These are phyloP conservation scores for Catonia carolina DNA, from an alignment of 2,888 invertebrate species.

Conservation along the genomic window DNA sequence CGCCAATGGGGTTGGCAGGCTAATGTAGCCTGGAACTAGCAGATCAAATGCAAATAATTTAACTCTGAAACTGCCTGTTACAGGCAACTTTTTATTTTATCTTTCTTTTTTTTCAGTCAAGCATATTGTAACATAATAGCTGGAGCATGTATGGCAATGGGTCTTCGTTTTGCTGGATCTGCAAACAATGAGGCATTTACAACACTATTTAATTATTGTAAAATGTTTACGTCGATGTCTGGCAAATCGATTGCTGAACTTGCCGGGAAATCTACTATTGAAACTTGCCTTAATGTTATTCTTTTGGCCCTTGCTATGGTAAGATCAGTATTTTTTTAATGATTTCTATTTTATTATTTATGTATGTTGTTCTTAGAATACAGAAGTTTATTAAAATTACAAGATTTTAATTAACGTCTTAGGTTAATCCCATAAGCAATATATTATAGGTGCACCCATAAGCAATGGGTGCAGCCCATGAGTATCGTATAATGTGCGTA, in stretches of 20 bases:
- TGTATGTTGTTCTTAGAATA: too few species aligned
- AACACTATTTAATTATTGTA: conserved; percentile 66
- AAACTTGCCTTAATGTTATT: conserved; percentile 79
- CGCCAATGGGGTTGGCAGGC: too few species aligned
- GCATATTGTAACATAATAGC: conserved; percentile 94
- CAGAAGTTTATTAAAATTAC: too few species aligned
- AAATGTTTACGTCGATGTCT: conserved; percentile 59
- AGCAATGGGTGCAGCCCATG: too few species aligned
- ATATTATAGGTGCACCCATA: too few species aligned
- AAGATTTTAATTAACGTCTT: too few species aligned
- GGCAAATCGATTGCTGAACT: conserved; percentile 72
- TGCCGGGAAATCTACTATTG: conserved; percentile 84
- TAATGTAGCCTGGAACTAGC: too few species aligned
- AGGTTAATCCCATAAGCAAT: too few species aligned
- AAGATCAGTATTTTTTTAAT: background rate
- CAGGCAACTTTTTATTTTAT: too few species aligned
- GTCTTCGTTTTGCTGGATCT: conserved; percentile 89
- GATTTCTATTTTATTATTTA: background rate
- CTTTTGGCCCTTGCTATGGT: conserved; percentile 76
- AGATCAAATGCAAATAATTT: too few species aligned
- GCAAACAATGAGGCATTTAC: conserved; percentile 74
- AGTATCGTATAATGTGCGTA: too few species aligned
- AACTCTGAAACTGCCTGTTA: too few species aligned
- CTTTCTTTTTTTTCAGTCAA: conserved; percentile 66
- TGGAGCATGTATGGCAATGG: conserved; percentile 90